These are phyloP conservation scores for Pempheris klunzingeri DNA, from an alignment of 2,797 vertebrate genomes.

Conservation along the genomic window DNA sequence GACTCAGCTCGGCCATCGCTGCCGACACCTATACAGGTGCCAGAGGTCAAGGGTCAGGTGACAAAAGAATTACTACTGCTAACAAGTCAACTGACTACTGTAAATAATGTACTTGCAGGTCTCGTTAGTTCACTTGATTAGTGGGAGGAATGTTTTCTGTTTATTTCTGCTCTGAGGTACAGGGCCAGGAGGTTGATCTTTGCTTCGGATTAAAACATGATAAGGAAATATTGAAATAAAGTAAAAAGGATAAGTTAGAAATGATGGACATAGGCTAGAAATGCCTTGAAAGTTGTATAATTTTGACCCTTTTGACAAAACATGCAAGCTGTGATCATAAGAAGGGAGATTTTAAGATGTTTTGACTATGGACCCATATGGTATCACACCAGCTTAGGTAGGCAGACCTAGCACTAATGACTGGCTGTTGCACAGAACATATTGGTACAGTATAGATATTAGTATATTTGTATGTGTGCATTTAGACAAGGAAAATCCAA, in stretches of 20 bases:
- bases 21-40: conserved; percentile 86
- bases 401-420: neutral
- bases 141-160: neutral
- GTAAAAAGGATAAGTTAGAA: neutral
- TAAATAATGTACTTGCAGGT: neutral
- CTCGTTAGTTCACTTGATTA: neutral
- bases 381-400: neutral
- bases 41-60: conserved; percentile 45
- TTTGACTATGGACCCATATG: neutral
- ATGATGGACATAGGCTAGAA: neutral
- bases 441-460: neutral
- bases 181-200: neutral
- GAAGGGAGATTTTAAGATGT: neutral
- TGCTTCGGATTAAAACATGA: neutral
- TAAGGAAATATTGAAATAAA: neutral
- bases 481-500: neutral
- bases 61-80: neutral
- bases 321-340: neutral
- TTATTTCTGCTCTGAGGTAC: neutral
- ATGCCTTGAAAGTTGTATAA: neutral
- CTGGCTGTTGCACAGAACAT: neutral
- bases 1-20: conserved; percentile 92
- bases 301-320: neutral
- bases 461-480: neutral
- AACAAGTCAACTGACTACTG: neutral